Evolutionary conservation across 2,113 vertebrate species (phyloP), one percentile per base, ranked within the genome.

Genomic region (Tichodroma muraria): DNA sequence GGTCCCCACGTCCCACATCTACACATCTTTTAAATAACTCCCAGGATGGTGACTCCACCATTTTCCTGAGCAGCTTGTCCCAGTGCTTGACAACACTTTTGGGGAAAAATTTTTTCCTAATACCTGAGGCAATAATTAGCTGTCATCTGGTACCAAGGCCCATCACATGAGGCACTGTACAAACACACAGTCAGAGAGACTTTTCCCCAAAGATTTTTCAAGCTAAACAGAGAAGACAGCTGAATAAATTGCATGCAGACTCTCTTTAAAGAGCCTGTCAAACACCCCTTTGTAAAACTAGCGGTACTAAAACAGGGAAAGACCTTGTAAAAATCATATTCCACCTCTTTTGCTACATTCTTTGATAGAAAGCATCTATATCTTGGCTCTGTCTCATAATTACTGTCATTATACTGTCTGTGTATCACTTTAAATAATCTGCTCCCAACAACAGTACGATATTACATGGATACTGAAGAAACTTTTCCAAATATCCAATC

Each of bases 361-460:
- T 79, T 83, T n/a, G 69, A 86, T 23, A 85, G 85, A 88, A 96
- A 91, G 40, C 78, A 81, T 77, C 56, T 94, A 49, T 80, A 68
- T 89, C 94, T 84, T 88, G 76, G 25, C 80, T 91, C 47, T 85
- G 66, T 35, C 5, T 72, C 33, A 42, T 72, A 90, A 94, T 84
- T 93, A 87, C 88, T 84, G 70, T 85, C 76, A 95, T 94, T 91
- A 93, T 49, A 66, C 40, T 66, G 57, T 64, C 85, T 89, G 63
- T 68, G 6, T 70, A 89, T 90, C 71, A 85, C 73, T 89, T 94
- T 77, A 94, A 93, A 88, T 88, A 49, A 78, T 75, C 76, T 27
- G n/a, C 50, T 94, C 81, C 85, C 50, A 66, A 52, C 66, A 78
- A 47, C n/a, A 69, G 72, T 2, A 37, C 12, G 71, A 9, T 31